Percentiles rank a stretch among this genome's conserved stretches.
These are phyloP conservation scores for Rynchops niger DNA, from an alignment of 2,113 vertebrate species.

Conservation along the genomic window DNA sequence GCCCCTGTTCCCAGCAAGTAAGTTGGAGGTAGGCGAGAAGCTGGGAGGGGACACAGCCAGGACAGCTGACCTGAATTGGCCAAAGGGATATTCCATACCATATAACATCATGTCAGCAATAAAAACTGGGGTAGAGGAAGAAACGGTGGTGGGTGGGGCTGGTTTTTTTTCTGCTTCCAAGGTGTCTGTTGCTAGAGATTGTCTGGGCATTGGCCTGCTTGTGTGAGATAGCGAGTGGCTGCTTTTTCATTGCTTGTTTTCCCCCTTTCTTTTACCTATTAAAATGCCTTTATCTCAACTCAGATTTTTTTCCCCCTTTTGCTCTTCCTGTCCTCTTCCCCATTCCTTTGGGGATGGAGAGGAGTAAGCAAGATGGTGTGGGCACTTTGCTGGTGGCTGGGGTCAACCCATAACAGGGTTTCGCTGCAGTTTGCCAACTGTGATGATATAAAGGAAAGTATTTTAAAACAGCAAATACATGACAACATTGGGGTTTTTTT, in stretches of 20 bases:
- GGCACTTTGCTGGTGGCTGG: neutral
- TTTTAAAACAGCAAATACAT: neutral
- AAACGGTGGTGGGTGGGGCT: neutral
- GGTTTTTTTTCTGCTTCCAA: neutral
- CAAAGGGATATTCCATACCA: neutral
- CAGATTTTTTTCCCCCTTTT: neutral
- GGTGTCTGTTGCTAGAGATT: neutral
- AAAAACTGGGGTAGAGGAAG: neutral
- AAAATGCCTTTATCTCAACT: neutral
- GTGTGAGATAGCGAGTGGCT: neutral
- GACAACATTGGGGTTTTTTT: neutral
- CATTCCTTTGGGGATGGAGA: neutral
- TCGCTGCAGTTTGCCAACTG: neutral
- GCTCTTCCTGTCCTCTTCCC: neutral
- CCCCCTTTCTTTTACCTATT: neutral
- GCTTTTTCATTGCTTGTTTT: neutral
- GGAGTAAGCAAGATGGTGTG: neutral
- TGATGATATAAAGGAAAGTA: neutral
- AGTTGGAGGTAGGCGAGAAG: neutral
- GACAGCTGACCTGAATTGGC: neutral
- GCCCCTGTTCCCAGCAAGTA: neutral
- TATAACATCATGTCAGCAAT: neutral
- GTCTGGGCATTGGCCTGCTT: neutral
- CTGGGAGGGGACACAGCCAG: neutral
- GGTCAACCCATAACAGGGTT: neutral